A percentile compares a stretch with the other conserved stretches of the same genome.
These are phyloP conservation scores for Chinchilla lanigera DNA, from an alignment of 2,113 vertebrate genomes.

Conservation along the genomic window DNA sequence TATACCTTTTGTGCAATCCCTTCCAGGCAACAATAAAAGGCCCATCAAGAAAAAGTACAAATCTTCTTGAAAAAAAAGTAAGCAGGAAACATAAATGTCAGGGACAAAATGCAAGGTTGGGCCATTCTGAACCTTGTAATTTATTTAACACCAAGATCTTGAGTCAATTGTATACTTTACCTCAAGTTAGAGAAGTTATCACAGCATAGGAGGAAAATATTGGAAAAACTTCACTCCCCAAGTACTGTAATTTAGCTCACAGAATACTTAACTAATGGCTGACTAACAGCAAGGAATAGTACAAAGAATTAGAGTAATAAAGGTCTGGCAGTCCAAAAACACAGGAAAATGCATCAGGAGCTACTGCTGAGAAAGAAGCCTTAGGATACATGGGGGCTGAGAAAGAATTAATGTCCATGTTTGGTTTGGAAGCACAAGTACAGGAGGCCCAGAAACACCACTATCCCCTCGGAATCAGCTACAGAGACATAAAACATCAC, in stretches of 20 bases:
- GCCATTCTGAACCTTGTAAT: constrained; percentile 55
- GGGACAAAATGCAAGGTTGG: constrained; percentile 57
- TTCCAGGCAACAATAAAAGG: constrained; percentile 30
- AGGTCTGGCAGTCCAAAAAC: neutral
- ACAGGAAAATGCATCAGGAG: neutral
- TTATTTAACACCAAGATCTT: constrained; percentile 72
- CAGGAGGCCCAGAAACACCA: neutral
- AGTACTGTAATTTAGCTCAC: constrained; percentile 65
- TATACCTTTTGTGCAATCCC: neutral
- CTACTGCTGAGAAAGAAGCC: neutral
- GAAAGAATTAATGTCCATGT: neutral
- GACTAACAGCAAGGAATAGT: neutral
- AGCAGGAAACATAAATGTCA: constrained; percentile 47
- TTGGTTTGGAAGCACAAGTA: neutral
- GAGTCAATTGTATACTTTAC: constrained; percentile 70
- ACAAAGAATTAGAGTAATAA: constrained; percentile 29
- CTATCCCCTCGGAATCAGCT: neutral
- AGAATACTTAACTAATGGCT: constrained; percentile 31
- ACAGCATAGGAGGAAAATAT: constrained; percentile 40
- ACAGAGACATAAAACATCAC: neutral
- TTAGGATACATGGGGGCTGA: neutral
- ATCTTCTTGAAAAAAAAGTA: neutral
- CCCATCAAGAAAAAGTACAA: neutral
- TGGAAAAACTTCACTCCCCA: constrained; percentile 49
- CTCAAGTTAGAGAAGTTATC: constrained; percentile 60